These are phyloP conservation scores for Drosophila demipolita DNA, from an alignment of 2,888 invertebrate species.

Conservation along the genomic window DNA sequence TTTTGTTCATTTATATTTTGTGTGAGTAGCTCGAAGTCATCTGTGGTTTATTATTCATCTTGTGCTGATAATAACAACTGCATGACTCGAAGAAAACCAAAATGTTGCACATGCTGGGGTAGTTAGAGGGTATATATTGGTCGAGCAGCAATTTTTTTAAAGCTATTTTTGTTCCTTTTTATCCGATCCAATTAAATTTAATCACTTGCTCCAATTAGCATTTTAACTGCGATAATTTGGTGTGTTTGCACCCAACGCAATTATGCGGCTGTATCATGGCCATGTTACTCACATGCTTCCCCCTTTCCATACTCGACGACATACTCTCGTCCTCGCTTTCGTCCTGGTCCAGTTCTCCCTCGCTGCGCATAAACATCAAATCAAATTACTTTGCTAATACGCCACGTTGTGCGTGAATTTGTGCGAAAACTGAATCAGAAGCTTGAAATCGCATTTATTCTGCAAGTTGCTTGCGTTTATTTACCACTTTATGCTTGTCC, in stretches of 20 bases:
- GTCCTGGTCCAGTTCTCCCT: neutral
- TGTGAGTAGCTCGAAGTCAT: slow-evolving; percentile 34
- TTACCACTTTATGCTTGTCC: slow-evolving; percentile 44
- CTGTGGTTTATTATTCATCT: slow-evolving; percentile 31
- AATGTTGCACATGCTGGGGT: neutral
- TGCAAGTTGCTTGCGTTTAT: slow-evolving; percentile 68
- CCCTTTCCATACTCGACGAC: neutral
- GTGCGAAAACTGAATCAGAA: slow-evolving; percentile 5
- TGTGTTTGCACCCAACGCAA: slow-evolving; percentile 60
- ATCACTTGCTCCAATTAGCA: slow-evolving; percentile 76
- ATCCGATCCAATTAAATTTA: slow-evolving; percentile 71
- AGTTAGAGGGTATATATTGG: slow-evolving; percentile 10
- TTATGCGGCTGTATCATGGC: slow-evolving; percentile 56
- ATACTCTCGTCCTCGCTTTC: neutral
- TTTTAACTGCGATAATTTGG: slow-evolving; percentile 67
- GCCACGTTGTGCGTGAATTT: slow-evolving; percentile 60
- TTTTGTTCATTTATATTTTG: slow-evolving; percentile 16
- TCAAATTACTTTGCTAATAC: slow-evolving; percentile 78
- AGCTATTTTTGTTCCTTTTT: slow-evolving; percentile 37
- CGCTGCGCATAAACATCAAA: slow-evolving; percentile 70
- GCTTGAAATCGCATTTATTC: slow-evolving; percentile 59
- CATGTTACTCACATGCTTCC: slow-evolving; percentile 4
- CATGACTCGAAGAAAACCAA: slow-evolving; percentile 38
- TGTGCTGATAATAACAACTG: slow-evolving; percentile 16
- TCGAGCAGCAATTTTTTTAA: slow-evolving; percentile 5